Evolutionary conservation across 1,140 invertebrate species (phyloP), one percentile per base, ranked within the genome.

Genomic region (Zaprionus capensis): DNA sequence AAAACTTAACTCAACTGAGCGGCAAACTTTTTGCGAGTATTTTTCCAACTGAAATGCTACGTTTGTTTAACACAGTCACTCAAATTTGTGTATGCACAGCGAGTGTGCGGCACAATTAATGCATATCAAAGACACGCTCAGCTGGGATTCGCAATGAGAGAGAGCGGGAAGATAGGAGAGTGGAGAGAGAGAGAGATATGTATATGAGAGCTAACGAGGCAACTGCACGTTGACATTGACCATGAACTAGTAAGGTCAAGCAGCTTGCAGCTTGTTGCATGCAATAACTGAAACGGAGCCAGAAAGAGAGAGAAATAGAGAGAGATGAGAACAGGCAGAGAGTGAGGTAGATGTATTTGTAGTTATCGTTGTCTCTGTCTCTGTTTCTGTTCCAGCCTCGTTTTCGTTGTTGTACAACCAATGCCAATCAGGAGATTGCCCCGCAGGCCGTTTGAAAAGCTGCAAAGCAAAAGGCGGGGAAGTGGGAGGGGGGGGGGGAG

Each of bases 241-340:
- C 80, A 44, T 80, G 80, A 72, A 67, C 51, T 38, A 65, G 41
- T 68, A 76, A 80, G 81, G 81, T 84, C 81, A 80, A 71, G 44
- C 36, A 36, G n/a, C 38, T 61, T 81, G 81, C 74, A 75, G 75
- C 81, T 83, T 83, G 82, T 85, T 85, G 82, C 71, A 83, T 81
- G 74, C 82, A 61, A 72, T 14, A 36, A 58, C 20, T n/a, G 9
- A 28, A 15, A 31, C 1, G 53, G 15, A 51, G 46, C n/a, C n/a
- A 17, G 5, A 53, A 20, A 53, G 46, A 36, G 31, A 49, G 7
- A 49, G 44, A 58, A 0, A 31, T 1, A 58, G 14, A 12, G 15
- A 36, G 31, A 58, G 7, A 38, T 24, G 28, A 28, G 28, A 28
- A 2, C 0, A 9, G 7, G 28, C 28, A 28, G 14, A 14, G 12